Evolutionary conservation across 2,113 vertebrate species (phyloP).

Genomic region (Miniopterus natalensis): DNA sequence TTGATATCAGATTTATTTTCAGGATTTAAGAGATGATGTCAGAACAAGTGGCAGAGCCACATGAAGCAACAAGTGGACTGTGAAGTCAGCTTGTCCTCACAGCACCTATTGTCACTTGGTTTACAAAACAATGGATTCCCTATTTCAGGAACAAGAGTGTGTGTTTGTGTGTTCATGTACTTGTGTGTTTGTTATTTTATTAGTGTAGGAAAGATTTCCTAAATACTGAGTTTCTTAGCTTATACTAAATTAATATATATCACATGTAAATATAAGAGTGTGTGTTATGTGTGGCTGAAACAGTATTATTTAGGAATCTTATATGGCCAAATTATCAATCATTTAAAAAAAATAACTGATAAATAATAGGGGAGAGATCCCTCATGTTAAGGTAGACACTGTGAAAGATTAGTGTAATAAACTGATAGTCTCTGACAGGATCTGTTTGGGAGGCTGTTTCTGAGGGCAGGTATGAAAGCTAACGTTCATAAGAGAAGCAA

Average conservation of each 20-base stretch:
- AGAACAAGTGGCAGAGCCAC: conserved; percentile 82
- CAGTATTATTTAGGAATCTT: background rate
- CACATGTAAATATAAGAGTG: background rate
- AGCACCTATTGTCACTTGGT: conserved; percentile 80
- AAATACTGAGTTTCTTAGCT: background rate
- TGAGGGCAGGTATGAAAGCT: background rate
- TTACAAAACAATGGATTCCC: conserved; percentile 73
- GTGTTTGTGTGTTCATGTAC: background rate
- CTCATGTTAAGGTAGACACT: background rate
- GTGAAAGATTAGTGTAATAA: background rate
- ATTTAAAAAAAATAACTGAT: background rate
- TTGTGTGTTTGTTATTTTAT: conserved; percentile 17
- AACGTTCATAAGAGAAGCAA: background rate
- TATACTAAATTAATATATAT: background rate
- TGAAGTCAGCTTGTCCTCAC: conserved; percentile 82
- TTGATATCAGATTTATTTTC: conserved; percentile 85
- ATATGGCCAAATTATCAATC: background rate
- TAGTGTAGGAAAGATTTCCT: conserved; percentile 12
- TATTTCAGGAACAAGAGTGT: conserved; percentile 42
- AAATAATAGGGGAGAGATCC: background rate
- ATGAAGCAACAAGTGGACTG: conserved; percentile 62
- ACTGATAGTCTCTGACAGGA: background rate
- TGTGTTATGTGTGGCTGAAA: background rate
- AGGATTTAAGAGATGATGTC: conserved; percentile 87
- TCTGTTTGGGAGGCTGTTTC: conserved; percentile 1